Evolutionary conservation across 2,888 invertebrate species (phyloP).

Genomic region (Leuctra nigra): DNA sequence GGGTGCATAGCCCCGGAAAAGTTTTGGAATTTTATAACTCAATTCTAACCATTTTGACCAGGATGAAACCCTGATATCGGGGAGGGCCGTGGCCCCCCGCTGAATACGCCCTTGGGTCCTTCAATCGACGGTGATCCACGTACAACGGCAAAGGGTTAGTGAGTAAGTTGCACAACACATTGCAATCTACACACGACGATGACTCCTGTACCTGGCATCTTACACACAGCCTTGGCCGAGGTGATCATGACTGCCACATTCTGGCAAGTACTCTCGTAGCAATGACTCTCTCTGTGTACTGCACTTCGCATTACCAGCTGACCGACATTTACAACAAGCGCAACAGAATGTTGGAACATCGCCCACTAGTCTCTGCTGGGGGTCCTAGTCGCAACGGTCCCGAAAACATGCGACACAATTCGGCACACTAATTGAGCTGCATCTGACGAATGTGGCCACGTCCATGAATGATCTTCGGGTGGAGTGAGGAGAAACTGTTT

Average conservation of each 20-base stretch:
- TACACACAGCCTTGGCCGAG: neutral
- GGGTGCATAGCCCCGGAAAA: too few relatives aligned
- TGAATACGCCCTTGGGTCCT: too few relatives aligned
- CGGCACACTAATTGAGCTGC: too few relatives aligned
- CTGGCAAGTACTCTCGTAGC: slow-evolving; percentile 5
- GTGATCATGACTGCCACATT: neutral
- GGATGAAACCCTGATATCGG: too few relatives aligned
- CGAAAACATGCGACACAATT: slow-evolving; percentile 17
- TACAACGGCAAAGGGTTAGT: too few relatives aligned
- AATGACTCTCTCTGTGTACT: neutral
- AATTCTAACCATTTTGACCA: too few relatives aligned
- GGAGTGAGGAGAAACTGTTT: too few relatives aligned
- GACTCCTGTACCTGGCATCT: neutral
- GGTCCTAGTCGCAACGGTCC: slow-evolving; percentile 18
- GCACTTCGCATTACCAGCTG: neutral
- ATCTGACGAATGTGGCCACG: too few relatives aligned
- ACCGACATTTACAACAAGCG: slow-evolving; percentile 1
- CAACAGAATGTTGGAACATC: slow-evolving; percentile 21
- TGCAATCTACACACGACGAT: neutral
- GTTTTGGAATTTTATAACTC: too few relatives aligned
- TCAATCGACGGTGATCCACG: too few relatives aligned
- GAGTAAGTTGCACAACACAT: neutral
- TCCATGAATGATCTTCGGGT: too few relatives aligned
- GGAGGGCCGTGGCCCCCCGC: too few relatives aligned
- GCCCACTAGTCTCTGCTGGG: slow-evolving; percentile 26